phyloP scores from a whole-genome alignment of 2,113 vertebrate genomes.

The Gopherus flavomarginatus region DNA sequence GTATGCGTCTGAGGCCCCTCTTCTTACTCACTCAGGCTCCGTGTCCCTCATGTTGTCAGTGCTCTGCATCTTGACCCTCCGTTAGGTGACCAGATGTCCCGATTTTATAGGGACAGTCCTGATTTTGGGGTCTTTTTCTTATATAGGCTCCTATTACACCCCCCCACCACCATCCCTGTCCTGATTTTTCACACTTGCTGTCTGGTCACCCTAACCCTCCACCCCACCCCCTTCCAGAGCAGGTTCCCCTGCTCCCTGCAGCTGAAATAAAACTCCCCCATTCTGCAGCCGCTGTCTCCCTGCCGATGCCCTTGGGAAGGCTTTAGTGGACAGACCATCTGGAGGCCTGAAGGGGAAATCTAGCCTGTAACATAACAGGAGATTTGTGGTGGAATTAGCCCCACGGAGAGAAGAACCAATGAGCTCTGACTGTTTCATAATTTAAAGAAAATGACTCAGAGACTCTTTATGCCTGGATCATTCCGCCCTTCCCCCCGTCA shows the following conservation, averaged over 20 bases:
- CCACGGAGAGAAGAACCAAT: background rate
- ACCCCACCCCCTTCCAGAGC: background rate
- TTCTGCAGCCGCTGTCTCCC: background rate
- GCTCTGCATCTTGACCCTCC: background rate
- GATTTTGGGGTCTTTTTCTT: too few relatives aligned
- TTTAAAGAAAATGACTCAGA: background rate
- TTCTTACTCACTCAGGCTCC: background rate
- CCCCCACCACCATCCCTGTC: too few relatives aligned
- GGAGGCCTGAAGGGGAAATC: background rate
- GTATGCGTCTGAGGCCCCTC: background rate
- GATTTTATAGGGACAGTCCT: too few relatives aligned
- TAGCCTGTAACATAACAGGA: background rate
- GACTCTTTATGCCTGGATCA: conserved; percentile 9
- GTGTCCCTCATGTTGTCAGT: background rate
- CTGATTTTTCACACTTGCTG: too few relatives aligned
- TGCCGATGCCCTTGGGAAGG: background rate
- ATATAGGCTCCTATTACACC: too few relatives aligned
- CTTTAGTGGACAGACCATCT: background rate
- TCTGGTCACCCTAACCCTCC: too few relatives aligned
- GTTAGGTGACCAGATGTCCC: too few relatives aligned
- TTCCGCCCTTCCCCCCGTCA: background rate
- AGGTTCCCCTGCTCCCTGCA: background rate
- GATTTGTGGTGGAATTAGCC: background rate
- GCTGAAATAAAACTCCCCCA: background rate
- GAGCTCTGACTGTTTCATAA: background rate